Evolutionary conservation across 2,113 vertebrate species (phyloP), one percentile per base, ranked within the genome.

Genomic region (Atractosteus spatula): DNA sequence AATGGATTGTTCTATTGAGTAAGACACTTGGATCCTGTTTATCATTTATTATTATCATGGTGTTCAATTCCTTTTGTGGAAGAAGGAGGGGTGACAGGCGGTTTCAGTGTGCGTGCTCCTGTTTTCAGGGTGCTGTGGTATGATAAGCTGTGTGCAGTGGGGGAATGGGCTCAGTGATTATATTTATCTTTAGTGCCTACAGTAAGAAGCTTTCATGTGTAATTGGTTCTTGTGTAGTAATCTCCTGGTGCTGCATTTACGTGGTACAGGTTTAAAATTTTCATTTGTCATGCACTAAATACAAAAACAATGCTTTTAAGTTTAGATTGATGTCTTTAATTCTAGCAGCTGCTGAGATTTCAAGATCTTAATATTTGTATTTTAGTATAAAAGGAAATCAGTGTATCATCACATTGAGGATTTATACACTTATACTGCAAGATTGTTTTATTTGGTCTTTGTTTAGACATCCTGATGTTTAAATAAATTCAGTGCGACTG

Each of bases 171-270:
- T 44, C 54, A 44, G 57, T 55, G 71, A 76, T 73, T 71, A 66
- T 55, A 72, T 70, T 77, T 43, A 70, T 76, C 68, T 7, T 17
- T 8, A 55, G 29, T 45, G 63, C 43, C 61, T 54, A 73, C 61
- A 55, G 63, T 78, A 78, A 82, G 80, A 70, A 63, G 72, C 71
- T 82, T 78, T 76, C 66, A 41, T 17, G 54, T 69, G 76, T 55
- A 71, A 70, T 76, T 68, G 66, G 55, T 29, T 73, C 47, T 51
- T 51, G 47, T 51, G 8, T 10, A 51, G 61, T 74, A 79, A 78
- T 76, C 74, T 74, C 59, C 4, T 51, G 47, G 5, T 51, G 5
- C 47, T 51, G 47, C 47, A 51, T 51, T 5, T 51, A 5, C 47
- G 8, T 51, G 5, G 8, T 51, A 51, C 47, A 51, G 47, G 8